These are phyloP conservation scores for Slavum lentiscoides DNA, from an alignment of 2,888 invertebrate species.

Conservation along the genomic window DNA sequence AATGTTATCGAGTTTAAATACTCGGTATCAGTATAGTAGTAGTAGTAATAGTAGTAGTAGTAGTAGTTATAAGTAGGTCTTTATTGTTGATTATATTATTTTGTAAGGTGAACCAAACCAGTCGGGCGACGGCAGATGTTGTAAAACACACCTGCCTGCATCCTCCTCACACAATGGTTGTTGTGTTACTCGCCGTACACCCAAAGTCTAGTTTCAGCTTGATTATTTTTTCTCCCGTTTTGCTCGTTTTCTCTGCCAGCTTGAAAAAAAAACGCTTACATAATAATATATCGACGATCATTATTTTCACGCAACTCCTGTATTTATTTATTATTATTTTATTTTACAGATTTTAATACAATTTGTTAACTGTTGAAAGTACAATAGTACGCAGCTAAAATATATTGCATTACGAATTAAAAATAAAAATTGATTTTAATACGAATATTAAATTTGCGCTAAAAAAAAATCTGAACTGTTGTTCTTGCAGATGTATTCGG, in stretches of 20 bases:
- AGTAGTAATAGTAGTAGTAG: no score
- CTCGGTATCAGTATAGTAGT: conserved; percentile 31
- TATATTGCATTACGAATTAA: no score
- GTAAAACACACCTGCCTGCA: conserved; percentile 53
- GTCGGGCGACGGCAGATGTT: conserved; percentile 44
- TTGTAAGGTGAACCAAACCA: conserved; percentile 53
- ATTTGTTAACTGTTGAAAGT: no score
- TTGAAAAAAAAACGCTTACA: conserved; percentile 15
- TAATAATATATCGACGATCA: no score
- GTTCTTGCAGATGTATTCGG: no score
- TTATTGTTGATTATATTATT: conserved; percentile 53
- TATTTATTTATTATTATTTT: no score
- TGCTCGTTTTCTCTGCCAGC: not conserved
- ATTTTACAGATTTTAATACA: no score
- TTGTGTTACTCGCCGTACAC: conserved; percentile 17
- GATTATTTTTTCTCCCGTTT: conserved; percentile 45
- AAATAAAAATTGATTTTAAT: no score
- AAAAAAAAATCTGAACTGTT: no score
- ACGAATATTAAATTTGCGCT: no score
- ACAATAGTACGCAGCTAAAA: no score
- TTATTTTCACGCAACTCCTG: not conserved
- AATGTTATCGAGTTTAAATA: conserved; percentile 22
- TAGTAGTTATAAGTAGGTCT: conserved; percentile 50
- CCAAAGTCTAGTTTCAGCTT: conserved; percentile 29
- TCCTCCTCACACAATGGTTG: conserved; percentile 49